Evolutionary conservation across 2,113 vertebrate species (phyloP).

Genomic region (Corydoras maculifer): DNA sequence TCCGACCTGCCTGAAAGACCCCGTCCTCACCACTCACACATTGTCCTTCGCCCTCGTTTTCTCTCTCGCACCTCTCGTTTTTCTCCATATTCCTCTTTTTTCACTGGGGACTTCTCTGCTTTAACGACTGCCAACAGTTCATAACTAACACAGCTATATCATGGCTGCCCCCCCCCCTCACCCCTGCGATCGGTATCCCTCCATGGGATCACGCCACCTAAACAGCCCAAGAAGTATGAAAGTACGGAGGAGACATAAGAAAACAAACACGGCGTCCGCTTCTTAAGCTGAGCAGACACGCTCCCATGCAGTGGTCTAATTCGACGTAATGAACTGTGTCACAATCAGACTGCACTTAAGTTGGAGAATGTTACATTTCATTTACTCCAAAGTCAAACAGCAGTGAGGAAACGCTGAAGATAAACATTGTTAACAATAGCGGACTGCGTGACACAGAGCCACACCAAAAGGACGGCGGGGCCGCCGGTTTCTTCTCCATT

Average conservation of each 20-base stretch:
- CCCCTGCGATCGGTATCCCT: no score
- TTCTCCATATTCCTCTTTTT: background rate
- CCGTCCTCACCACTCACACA: background rate
- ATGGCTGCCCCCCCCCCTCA: constrained; percentile 57
- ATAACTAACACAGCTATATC: constrained; percentile 86
- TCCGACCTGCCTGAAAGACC: constrained; percentile 16
- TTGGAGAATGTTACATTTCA: constrained; percentile 34
- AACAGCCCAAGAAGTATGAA: constrained; percentile 9
- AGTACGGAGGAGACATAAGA: constrained; percentile 28
- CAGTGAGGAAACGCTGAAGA: constrained; percentile 38
- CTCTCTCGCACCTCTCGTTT: background rate
- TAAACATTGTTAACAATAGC: constrained; percentile 36
- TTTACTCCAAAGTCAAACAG: constrained; percentile 32
- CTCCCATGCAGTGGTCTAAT: constrained; percentile 14
- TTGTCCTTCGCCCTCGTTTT: background rate
- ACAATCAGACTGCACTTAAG: constrained; percentile 41
- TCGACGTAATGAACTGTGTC: constrained; percentile 45
- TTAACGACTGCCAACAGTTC: constrained; percentile 91
- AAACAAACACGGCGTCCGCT: constrained; percentile 32
- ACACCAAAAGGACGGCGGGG: constrained; percentile 8
- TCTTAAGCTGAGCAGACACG: constrained; percentile 35
- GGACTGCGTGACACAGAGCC: constrained; percentile 17
- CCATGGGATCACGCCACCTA: constrained; percentile 29
- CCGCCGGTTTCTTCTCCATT: background rate
- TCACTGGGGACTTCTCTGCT: constrained; percentile 83